These are phyloP conservation scores for Cryptus armator DNA, from an alignment of 2,888 invertebrate genomes.

Conservation along the genomic window DNA sequence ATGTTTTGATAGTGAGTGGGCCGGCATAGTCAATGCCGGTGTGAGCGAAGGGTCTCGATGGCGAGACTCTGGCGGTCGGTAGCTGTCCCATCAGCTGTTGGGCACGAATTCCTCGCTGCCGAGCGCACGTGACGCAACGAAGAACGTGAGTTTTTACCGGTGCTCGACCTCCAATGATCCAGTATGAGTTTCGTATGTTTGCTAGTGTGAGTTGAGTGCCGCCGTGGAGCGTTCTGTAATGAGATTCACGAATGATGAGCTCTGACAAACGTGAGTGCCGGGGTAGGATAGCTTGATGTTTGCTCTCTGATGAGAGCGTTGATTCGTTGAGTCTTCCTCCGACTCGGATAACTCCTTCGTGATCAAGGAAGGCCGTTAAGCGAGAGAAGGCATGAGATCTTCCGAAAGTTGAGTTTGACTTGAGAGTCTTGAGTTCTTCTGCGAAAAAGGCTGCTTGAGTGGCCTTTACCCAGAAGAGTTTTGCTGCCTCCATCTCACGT, in stretches of 20 bases:
- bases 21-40: constrained; percentile 73
- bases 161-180: constrained; percentile 66
- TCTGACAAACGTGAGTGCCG: constrained; percentile 29
- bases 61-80: constrained; percentile 55
- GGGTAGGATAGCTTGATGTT: constrained; percentile 63
- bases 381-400: constrained; percentile 30
- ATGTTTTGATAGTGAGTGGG: constrained; percentile 63
- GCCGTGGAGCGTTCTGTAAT: constrained; percentile 63
- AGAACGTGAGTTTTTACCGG: constrained; percentile 53
- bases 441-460: constrained; percentile 45
- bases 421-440: constrained; percentile 16
- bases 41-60: constrained; percentile 61
- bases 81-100: constrained; percentile 71
- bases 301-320: constrained; percentile 21
- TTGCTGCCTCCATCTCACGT: constrained; percentile 8
- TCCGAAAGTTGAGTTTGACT: constrained; percentile 1
- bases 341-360: constrained; percentile 59
- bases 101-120: constrained; percentile 52
- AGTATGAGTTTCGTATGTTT: constrained; percentile 51
- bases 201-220: constrained; percentile 64
- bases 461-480: constrained; percentile 43
- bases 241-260: constrained; percentile 63
- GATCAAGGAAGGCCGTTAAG: constrained; percentile 66
- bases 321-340: constrained; percentile 62
- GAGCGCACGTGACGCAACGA: constrained; percentile 65